Base-by-base conservation (phyloP, 2,113 vertebrate species). In the Lepus americanus region DNA sequence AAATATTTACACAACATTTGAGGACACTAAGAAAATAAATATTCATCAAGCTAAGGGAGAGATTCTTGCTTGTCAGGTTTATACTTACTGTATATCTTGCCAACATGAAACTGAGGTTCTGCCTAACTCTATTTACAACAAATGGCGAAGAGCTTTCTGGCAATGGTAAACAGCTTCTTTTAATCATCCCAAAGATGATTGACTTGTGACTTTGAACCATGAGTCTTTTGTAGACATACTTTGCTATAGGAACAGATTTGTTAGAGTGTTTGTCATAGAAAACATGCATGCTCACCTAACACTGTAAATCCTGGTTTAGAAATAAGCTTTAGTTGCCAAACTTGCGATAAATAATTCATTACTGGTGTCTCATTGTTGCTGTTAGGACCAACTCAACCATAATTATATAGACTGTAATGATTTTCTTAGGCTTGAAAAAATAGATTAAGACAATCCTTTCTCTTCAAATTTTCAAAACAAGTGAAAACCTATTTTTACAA, bases 1-100 rank as follows among this genome's bases (percentile, higher is more conserved):
- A 87, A 92, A 72, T 90, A 76, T 92, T 92, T 77, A 84, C 53
- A 92, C 88, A 74, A 88, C 39, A 39, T 64, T 84, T 67, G 78
- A 94, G 61, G 66, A 36, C 69, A 11, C 22, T 76, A 17, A 83
- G 70, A 78, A 77, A 74, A 91, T 61, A 72, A 64, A 70, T 12
- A 69, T 59, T 67, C 44, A 51, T 73, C n/a, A 67, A 70, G 23
- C n/a, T 36, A 88, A 84, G 67, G 29, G 49, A 39, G 89, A 61
- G n/a, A 33, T 70, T 20, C 27, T 87, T 51, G 77, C 14, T 70
- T 51, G 51, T 87, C n/a, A 55, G 19, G 20, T 36, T 81, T 72
- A 22, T 82, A 3, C 19, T 92, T 64, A 31, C n/a, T 55, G 39
- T 79, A 20, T 78, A 67, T 79, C 63, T 76, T 90, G 53, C 33